Evolutionary conservation across 2,888 invertebrate species (phyloP), one percentile per base, ranked within the genome.

Genomic region (Rhimphoctona megacephalus): DNA sequence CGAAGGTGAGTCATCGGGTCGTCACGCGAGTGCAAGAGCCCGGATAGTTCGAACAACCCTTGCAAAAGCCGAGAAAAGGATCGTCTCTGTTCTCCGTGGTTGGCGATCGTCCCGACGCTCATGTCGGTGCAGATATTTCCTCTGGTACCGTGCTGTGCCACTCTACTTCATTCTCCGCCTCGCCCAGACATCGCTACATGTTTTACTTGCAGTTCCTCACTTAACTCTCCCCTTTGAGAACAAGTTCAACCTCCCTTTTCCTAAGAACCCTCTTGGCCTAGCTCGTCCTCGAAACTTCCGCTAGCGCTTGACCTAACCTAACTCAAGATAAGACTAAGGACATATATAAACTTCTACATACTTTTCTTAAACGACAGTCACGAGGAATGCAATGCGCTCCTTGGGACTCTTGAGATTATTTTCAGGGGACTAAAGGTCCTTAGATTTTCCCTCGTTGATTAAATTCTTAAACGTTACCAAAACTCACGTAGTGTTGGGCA

Each of bases 1-100:
- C 81, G 43, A 83, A 85, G 90, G 92, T 93, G 93, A 93, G 93
- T 93, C 93, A 93, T 92, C 93, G 90, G 92, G 93, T 93, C 93
- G 94, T 93, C 94, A 94, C 93, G 94, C 94, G 92, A 94, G 90
- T 87, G 69, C 54, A 57, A 81, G 66, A 83, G 81, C 72, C 73
- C 82, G 84, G 69, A 79, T 73, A 82, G 87, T 81, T 77, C 80
- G 81, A 86, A 85, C 89, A 79, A 76, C 88, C 86, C 87, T 30
- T 39, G 30, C 92, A 92, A 92, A 92, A 92, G 90, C 91, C 88
- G 89, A 89, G 92, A 69, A 33, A 76, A 92, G 91, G 91, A 81
- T 86, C 81, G 86, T 86, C 83, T 57, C 70, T n/a, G 74, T 79
- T 83, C 85, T 80, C 61, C 81, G 77, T 88, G 74, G 80, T 77